Conservation (phyloP, 1,140 invertebrate species). For the Eumaeus atala region DNA sequence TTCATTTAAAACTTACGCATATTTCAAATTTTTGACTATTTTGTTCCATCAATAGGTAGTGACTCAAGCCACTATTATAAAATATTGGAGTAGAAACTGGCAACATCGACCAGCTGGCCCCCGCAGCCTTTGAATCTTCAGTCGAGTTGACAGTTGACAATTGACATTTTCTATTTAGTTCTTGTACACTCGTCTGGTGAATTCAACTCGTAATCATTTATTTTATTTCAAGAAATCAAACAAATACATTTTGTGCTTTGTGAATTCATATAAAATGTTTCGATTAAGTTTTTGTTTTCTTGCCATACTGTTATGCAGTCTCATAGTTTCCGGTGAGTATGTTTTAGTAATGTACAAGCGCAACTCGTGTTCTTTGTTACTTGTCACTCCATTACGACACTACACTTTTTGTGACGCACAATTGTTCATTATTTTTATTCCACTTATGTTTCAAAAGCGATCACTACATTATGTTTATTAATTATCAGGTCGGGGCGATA, state of each 20-base stretch:
- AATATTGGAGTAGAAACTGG: background rate
- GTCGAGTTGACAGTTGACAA: slow-evolving; percentile 4
- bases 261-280: slow-evolving; percentile 37
- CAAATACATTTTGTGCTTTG: background rate
- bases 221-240: slow-evolving; percentile 2
- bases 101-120: background rate
- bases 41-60: no score
- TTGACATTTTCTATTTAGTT: slow-evolving; percentile 3
- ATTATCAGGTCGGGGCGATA: slow-evolving; percentile 33
- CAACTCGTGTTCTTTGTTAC: slow-evolving; percentile 51
- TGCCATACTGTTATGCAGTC: slow-evolving; percentile 42
- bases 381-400: slow-evolving; percentile 37
- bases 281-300: slow-evolving; percentile 45
- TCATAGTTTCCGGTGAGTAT: slow-evolving; percentile 48
- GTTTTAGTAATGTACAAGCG: slow-evolving; percentile 19
- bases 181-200: background rate
- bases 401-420: slow-evolving; percentile 9
- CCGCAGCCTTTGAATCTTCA: background rate
- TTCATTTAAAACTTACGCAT: no score
- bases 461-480: slow-evolving; percentile 18
- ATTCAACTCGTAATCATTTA: slow-evolving; percentile 2
- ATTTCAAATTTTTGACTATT: no score
- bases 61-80: no score
- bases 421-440: slow-evolving; percentile 5
- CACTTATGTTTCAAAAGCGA: slow-evolving; percentile 6